Percentiles rank a stretch among this genome's conserved stretches.
Conservation (phyloP, 1,140 invertebrate species). For the Drosophila burlai region DNA sequence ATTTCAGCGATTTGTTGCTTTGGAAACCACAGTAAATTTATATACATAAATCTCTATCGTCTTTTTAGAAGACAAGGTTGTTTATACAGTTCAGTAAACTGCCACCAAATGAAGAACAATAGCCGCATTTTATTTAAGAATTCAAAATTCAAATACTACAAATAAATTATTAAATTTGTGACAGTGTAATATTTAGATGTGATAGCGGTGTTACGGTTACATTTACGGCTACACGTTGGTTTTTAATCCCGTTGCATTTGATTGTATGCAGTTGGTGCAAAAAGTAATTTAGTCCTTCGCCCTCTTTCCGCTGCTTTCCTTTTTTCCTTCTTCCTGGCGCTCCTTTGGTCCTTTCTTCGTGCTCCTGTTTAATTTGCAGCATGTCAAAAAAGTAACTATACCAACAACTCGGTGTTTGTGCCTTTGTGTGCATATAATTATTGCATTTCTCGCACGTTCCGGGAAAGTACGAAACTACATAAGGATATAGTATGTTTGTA, state of each 20-base stretch:
- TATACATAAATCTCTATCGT: not conserved
- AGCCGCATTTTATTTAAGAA: not conserved
- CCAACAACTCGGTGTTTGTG: slow-evolving; percentile 31
- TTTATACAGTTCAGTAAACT: not conserved
- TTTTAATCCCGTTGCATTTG: slow-evolving; percentile 82
- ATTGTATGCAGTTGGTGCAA: slow-evolving; percentile 75
- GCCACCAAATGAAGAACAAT: too few relatives aligned
- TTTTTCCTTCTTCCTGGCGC: not conserved
- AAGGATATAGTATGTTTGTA: slow-evolving; percentile 6
- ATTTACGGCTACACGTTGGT: slow-evolving; percentile 60
- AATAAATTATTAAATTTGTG: not conserved
- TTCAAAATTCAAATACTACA: not conserved
- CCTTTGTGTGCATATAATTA: slow-evolving; percentile 81
- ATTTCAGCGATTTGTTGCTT: not conserved
- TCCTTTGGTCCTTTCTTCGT: slow-evolving; percentile 29
- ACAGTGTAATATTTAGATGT: slow-evolving; percentile 20
- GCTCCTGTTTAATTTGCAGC: slow-evolving; percentile 78
- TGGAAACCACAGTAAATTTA: too few relatives aligned
- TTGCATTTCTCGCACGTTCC: slow-evolving; percentile 80
- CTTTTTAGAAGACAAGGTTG: not conserved
- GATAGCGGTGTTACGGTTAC: slow-evolving; percentile 34
- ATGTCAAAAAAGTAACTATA: slow-evolving; percentile 72
- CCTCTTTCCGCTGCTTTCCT: not conserved
- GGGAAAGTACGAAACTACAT: slow-evolving; percentile 51
- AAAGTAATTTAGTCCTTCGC: slow-evolving; percentile 71